A percentile compares a stretch with the other conserved stretches of the same genome.
These are phyloP conservation scores for Idaea dimidiata DNA, from an alignment of 2,888 invertebrate genomes.

Conservation along the genomic window DNA sequence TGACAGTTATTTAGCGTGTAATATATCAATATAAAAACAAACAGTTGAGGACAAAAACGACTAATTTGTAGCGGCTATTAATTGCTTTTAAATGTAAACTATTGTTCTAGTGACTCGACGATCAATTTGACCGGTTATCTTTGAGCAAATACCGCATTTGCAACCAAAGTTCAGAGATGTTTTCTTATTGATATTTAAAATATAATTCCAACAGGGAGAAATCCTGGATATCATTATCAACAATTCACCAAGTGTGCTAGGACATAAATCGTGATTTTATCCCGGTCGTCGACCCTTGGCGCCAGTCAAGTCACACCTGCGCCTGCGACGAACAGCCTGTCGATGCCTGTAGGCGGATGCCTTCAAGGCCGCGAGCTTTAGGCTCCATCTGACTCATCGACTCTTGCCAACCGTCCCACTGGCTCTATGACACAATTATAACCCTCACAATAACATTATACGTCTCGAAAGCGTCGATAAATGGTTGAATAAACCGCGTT, in stretches of 20 bases:
- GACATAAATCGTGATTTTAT: constrained; percentile 48
- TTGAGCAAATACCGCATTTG: neutral
- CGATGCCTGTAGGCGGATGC: constrained; percentile 53
- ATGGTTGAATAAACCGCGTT: constrained; percentile 6
- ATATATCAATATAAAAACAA: constrained; percentile 12
- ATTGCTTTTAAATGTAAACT: neutral
- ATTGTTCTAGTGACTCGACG: neutral
- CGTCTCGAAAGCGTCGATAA: neutral
- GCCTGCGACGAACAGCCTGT: constrained; percentile 48
- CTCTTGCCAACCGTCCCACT: constrained; percentile 22
- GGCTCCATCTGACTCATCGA: constrained; percentile 38
- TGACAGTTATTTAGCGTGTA: constrained; percentile 17
- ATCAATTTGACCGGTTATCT: neutral
- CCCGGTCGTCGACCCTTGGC: constrained; percentile 57
- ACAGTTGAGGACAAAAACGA: neutral
- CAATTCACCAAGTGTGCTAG: constrained; percentile 15
- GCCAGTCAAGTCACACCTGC: constrained; percentile 61
- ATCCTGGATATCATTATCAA: neutral
- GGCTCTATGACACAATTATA: constrained; percentile 24
- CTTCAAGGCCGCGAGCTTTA: constrained; percentile 57
- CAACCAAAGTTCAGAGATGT: neutral
- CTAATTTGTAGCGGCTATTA: neutral
- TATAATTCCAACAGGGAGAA: neutral
- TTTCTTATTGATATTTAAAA: neutral
- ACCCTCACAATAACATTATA: constrained; percentile 13